Percentiles rank a stretch among this genome's conserved stretches.
Evolutionary conservation across 2,113 vertebrate species (phyloP).

Genomic region (Larimichthys crocea): DNA sequence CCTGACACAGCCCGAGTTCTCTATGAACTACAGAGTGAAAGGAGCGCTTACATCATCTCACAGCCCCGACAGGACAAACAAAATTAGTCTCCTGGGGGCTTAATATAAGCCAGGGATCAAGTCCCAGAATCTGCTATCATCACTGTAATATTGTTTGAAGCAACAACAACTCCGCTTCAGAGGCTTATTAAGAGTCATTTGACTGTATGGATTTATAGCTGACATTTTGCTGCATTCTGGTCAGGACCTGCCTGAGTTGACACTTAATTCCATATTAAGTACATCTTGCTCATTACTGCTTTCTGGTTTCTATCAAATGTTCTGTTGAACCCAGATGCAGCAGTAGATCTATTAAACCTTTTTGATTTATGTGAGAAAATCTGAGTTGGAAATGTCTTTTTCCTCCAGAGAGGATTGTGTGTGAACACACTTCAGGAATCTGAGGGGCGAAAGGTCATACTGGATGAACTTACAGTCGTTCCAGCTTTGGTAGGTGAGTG

Average conservation of each 20-base stretch:
- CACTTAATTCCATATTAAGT: conserved; percentile 3
- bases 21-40: conserved; percentile 24
- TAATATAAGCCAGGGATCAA: not conserved
- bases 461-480: conserved; percentile 92
- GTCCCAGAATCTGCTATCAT: not conserved
- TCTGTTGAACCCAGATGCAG: not conserved
- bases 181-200: not conserved
- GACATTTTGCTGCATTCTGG: not conserved
- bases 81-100: not conserved
- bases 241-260: conserved; percentile 11
- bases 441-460: not conserved
- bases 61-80: not conserved
- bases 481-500: conserved; percentile 94
- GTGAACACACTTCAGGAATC: not conserved
- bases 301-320: conserved; percentile 7
- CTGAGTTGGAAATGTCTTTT: not conserved
- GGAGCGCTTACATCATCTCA: not conserved
- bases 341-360: not conserved
- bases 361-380: not conserved
- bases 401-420: not conserved
- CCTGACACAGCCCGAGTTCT: not conserved
- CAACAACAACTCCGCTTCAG: not conserved
- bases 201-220: conserved; percentile 8
- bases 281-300: not conserved
- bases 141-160: not conserved